phyloP scores from a whole-genome alignment of 2,797 vertebrate genomes.

The Podarcis siculus region DNA sequence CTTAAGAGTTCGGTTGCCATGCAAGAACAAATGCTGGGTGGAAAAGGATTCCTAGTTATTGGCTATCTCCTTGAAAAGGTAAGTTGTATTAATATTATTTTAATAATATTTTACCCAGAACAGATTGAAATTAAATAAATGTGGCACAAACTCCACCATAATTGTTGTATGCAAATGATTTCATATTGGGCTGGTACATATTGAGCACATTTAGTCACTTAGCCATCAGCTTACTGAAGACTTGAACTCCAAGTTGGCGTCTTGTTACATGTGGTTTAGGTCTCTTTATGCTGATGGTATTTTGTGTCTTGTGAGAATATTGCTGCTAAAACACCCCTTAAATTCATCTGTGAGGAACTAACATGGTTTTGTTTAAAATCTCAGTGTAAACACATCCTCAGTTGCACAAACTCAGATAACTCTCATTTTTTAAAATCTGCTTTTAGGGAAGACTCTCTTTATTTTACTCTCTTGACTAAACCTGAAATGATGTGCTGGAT shows the following conservation, averaged over 20 bases:
- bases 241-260: background rate
- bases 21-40: slow-evolving; percentile 91
- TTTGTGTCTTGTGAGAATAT: background rate
- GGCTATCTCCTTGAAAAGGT: slow-evolving; percentile 90
- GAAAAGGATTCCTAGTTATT: slow-evolving; percentile 89
- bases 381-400: background rate
- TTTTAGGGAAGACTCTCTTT: background rate
- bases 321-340: too few species aligned
- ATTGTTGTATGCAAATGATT: background rate
- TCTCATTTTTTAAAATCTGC: background rate
- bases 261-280: background rate
- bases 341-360: background rate
- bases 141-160: background rate
- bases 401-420: too few species aligned
- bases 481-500: background rate
- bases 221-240: background rate
- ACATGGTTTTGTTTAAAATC: background rate
- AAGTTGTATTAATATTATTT: slow-evolving; percentile 40
- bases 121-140: background rate
- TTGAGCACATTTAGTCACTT: background rate
- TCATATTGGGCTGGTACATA: background rate
- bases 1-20: slow-evolving; percentile 90
- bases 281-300: background rate
- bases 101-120: background rate
- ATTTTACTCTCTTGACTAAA: too few species aligned